phyloP scores from a whole-genome alignment of 2,888 invertebrate species.

The Cheilosia vernalis region DNA sequence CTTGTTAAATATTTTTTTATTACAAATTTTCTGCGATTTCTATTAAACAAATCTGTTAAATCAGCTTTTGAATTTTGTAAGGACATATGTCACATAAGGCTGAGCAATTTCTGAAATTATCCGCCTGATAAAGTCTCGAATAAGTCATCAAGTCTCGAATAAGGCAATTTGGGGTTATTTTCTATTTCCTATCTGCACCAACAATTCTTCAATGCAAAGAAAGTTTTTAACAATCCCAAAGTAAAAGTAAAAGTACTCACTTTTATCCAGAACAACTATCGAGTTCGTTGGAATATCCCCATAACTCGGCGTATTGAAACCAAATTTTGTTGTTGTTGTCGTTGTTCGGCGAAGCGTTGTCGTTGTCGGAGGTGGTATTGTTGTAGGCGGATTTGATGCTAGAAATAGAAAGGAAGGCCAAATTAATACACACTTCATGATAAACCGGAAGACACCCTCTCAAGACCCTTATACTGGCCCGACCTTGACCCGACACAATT shows the following conservation, averaged over 20 bases:
- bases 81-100: too few species aligned
- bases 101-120: background rate
- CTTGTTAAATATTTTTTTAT: too few species aligned
- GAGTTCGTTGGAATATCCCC: constrained; percentile 87
- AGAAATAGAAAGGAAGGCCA: constrained; percentile 44
- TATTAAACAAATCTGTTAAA: too few species aligned
- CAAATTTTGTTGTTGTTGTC: constrained; percentile 77
- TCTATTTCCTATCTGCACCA: background rate
- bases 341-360: constrained; percentile 81
- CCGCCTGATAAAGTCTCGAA: background rate
- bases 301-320: constrained; percentile 84
- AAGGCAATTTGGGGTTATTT: background rate
- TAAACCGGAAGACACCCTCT: background rate
- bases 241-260: constrained; percentile 81
- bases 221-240: background rate
- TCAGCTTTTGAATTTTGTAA: too few species aligned
- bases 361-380: constrained; percentile 90
- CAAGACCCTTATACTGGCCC: background rate
- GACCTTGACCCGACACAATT: constrained; percentile 59
- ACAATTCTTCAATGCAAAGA: background rate
- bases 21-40: too few species aligned
- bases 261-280: constrained; percentile 86
- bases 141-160: background rate
- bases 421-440: background rate
- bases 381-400: constrained; percentile 93